Evolutionary conservation across 2,888 invertebrate genomes (phyloP).

Genomic region (Ornithoptera alexandrae): DNA sequence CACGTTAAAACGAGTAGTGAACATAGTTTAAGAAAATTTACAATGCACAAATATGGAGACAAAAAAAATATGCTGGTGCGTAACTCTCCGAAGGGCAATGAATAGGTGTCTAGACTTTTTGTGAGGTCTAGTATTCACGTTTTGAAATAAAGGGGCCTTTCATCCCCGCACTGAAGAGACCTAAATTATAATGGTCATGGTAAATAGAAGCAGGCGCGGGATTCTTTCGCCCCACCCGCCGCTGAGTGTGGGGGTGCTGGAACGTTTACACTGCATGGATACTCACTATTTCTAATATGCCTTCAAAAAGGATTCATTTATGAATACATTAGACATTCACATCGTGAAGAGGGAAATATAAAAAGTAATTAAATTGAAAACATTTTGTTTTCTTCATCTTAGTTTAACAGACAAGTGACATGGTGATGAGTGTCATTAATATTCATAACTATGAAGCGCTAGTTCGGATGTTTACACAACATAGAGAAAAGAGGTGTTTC

Average conservation of each 20-base stretch:
- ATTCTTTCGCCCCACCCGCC: background rate
- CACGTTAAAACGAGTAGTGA: too few relatives aligned
- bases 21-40: background rate
- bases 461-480: too few relatives aligned
- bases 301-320: background rate
- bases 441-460: too few relatives aligned
- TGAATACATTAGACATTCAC: background rate
- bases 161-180: constrained; percentile 10
- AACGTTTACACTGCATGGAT: background rate
- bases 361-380: background rate
- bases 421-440: too few relatives aligned
- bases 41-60: background rate
- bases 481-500: too few relatives aligned
- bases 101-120: constrained; percentile 27
- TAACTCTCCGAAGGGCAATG: constrained; percentile 13
- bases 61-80: background rate
- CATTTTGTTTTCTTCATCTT: too few relatives aligned
- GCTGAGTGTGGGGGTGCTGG: background rate
- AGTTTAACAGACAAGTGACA: too few relatives aligned
- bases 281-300: background rate
- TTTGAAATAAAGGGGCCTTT: constrained; percentile 19
- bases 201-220: constrained; percentile 1
- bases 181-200: constrained; percentile 19
- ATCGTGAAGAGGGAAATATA: background rate
- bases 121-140: constrained; percentile 24